Percentiles rank a stretch among this genome's conserved stretches.
These are phyloP conservation scores for Perizoma affinitatum DNA, from an alignment of 2,888 invertebrate species.

Conservation along the genomic window DNA sequence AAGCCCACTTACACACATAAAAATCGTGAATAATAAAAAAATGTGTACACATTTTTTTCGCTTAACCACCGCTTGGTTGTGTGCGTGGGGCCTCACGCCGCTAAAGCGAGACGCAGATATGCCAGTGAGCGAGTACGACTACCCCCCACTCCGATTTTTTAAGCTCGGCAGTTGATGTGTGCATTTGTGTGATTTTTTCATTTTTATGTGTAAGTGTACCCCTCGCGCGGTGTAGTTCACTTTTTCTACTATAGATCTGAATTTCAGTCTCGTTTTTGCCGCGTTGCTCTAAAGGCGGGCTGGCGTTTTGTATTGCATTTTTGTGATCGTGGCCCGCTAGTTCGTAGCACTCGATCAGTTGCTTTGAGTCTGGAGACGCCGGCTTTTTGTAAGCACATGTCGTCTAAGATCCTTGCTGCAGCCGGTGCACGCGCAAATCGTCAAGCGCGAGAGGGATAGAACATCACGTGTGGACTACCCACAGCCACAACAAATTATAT, in stretches of 20 bases:
- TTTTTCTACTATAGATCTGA: constrained; percentile 85
- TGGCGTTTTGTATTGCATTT: constrained; percentile 77
- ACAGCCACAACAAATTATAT: constrained; percentile 71
- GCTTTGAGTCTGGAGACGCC: constrained; percentile 57
- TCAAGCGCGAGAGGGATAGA: constrained; percentile 70
- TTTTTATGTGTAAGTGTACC: constrained; percentile 84
- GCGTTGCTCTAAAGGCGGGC: constrained; percentile 83
- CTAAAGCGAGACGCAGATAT: constrained; percentile 63
- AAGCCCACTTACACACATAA: constrained; percentile 84
- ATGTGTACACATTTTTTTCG: constrained; percentile 85
- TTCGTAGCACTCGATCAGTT: constrained; percentile 51
- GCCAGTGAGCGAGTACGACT: constrained; percentile 50
- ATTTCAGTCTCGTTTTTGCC: constrained; percentile 85
- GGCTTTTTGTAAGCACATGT: constrained; percentile 76
- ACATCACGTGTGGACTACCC: constrained; percentile 76
- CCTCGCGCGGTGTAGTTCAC: constrained; percentile 83
- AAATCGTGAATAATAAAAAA: constrained; percentile 84
- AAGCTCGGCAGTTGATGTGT: constrained; percentile 77
- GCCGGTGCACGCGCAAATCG: constrained; percentile 73
- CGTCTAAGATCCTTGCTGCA: constrained; percentile 59
- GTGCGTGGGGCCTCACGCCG: constrained; percentile 80
- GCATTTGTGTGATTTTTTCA: constrained; percentile 82
- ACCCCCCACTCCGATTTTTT: constrained; percentile 82
- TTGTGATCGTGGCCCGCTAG: constrained; percentile 64
- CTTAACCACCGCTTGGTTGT: constrained; percentile 72